Base-by-base conservation (phyloP, 2,888 invertebrate genomes). In the Athrips mouffetella region DNA sequence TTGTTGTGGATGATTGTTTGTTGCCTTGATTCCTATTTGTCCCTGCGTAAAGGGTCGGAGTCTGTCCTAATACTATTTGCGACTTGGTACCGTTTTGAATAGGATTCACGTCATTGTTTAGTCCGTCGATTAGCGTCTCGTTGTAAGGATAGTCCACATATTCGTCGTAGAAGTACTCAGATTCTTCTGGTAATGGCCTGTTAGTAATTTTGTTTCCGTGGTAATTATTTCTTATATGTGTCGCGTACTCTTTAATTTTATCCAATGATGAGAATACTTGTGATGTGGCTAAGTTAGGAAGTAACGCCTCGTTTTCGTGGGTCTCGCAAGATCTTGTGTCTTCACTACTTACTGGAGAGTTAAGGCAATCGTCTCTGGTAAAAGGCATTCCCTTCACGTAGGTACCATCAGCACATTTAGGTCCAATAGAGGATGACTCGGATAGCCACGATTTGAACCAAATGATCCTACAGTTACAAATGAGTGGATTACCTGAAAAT, bases 371-470 rank as follows among this genome's bases (percentile, higher is more conserved):
- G 47, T 90, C 90, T 51, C 92, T 89, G 8, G 93, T 92, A 53
- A 95, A 90, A 39, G 93, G 90, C 66, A 93, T 90, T 56, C 93
- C 92, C 59, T 93, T 91, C n/a, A 96, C 89, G 10, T 93, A 88
- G 13, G 92, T 92, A 0, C 96, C 96, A 65, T 96, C 95, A 20
- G 91, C 90, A 70, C 96, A 96, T 66, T 91, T 91, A 3, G 96
- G 96, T 2, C 95, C 95, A 5, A 92, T 90, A 2, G 92, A 89
- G 18, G 92, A 91, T 0, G 93, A 91, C 73, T 95, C 94, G 53
- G 92, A 91, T 20, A 96, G 78, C 96, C 96, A 96, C 2, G 92
- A 93, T 60, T 94, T 91, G 1, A 96, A 80, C 96, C 96, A 96
- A 47, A 94, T 89, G 74, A 95, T 90, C 54, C 92, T 92, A 68